These are phyloP conservation scores for Noturus placidus DNA, from an alignment of 2,113 vertebrate genomes.

Conservation along the genomic window DNA sequence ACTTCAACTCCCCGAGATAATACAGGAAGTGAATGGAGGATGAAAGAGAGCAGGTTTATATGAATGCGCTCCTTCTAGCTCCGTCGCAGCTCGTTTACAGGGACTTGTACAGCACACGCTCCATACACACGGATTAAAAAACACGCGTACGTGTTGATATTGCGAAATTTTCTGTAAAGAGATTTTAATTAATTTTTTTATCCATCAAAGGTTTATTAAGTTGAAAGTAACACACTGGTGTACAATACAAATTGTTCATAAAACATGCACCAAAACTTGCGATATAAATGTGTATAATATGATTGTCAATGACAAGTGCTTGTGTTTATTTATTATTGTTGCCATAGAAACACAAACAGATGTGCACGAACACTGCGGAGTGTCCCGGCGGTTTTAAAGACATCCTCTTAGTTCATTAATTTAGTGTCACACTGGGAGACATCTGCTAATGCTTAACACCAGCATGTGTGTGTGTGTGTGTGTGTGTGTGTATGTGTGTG, in stretches of 20 bases:
- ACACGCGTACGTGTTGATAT: neutral
- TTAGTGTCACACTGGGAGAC: conserved; percentile 45
- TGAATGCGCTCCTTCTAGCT: neutral
- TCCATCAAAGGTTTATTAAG: neutral
- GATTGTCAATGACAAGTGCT: neutral
- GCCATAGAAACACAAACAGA: conserved; percentile 12
- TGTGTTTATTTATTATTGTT: conserved; percentile 5
- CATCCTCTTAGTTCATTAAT: conserved; percentile 49
- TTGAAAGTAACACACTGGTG: neutral
- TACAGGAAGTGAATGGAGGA: neutral
- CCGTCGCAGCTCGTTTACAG: no score
- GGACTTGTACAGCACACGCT: no score
- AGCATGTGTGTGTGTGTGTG: conserved; percentile 17
- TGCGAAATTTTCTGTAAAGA: neutral
- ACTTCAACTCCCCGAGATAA: neutral
- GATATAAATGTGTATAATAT: neutral
- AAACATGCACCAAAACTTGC: neutral
- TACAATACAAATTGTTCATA: neutral
- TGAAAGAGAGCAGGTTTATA: conserved; percentile 6
- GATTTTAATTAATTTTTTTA: no score
- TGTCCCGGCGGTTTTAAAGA: conserved; percentile 37
- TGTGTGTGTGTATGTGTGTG: conserved; percentile 7
- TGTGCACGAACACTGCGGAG: conserved; percentile 17
- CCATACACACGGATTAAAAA: no score
- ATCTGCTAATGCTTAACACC: conserved; percentile 47